Evolutionary conservation across 2,888 invertebrate genomes (phyloP).

Genomic region (Phyllotreta striolata): DNA sequence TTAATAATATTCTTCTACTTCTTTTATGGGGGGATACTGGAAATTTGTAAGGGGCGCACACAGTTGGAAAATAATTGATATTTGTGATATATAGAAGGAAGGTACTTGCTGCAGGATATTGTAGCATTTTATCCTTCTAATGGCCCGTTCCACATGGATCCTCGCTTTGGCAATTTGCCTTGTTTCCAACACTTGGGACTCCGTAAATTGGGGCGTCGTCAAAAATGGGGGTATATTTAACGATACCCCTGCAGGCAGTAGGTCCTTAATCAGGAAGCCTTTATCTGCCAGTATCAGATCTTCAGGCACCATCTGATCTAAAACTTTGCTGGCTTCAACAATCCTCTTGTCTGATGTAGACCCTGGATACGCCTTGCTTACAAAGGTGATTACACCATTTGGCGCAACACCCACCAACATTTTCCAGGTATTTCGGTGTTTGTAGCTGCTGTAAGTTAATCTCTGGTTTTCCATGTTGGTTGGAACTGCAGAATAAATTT

Average conservation of each 20-base stretch:
- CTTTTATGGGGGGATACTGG: constrained; percentile 2
- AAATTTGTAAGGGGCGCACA: constrained; percentile 6
- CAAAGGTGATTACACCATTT: background rate
- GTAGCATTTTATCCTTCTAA: constrained; percentile 6
- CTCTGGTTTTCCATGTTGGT: background rate
- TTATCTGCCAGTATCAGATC: background rate
- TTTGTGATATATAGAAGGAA: background rate
- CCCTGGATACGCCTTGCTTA: background rate
- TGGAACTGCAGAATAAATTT: background rate
- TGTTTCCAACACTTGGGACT: background rate
- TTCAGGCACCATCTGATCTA: constrained; percentile 1
- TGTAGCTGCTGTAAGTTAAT: no score
- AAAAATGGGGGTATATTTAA: constrained; percentile 5
- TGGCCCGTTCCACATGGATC: constrained; percentile 14
- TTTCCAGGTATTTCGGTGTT: no score
- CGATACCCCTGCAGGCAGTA: background rate
- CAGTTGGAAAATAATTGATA: background rate
- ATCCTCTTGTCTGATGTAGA: background rate
- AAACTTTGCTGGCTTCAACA: background rate
- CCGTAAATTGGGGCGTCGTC: background rate
- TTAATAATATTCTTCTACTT: background rate
- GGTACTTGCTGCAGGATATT: background rate
- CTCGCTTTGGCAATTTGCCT: constrained; percentile 1
- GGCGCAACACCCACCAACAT: background rate
- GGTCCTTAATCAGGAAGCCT: background rate